Base-by-base conservation (phyloP, 2,888 invertebrate species). In the Tetanocera ferruginea region DNA sequence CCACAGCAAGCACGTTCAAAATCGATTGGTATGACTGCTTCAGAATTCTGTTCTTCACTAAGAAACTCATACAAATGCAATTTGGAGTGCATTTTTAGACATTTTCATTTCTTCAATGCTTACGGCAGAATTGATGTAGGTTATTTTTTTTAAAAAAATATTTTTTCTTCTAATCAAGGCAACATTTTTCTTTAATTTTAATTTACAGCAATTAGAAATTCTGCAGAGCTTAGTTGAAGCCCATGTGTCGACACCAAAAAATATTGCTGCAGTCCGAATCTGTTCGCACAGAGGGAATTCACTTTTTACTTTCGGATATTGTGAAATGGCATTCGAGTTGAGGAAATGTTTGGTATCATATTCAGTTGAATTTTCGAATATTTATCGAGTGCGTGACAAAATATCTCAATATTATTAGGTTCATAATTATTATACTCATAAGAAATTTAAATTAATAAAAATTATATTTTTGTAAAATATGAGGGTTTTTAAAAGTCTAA, bases 81-180 rank as follows among this genome's bases (percentile, higher is more conserved):
- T 8, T 55, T 84, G 43, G 72, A 71, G 8, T 85, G 85, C 52
- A 62, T 84, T 37, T 85, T 83, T 60, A 73, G 76, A 49, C 83
- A 84, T 37, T 81, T 84, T 72, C 83, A 81, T n/a, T 86, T 83
- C 51, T 82, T 86, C 69, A 85, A 85, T 78, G 83, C 83, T 8
- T 85, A 85, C 55, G 86, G 85, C 49, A 79, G 86, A 69, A 17
- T 86, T n/a, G 84, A 86, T 82, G 86, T 86, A 79, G 78, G 82
- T 57, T 31, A 19, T 31, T 4, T 60, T 37, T n/a, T 9, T 73
- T 0, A 19, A 14, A 62, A 4, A 23, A 11, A 60, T 5, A 17
- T 34, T 34, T 9, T 14, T 34, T 31, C n/a, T n/a, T n/a, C n/a
- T 49, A 17, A 11, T 9, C 57, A 17, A 23, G 9, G 11, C 3